Percentiles rank a stretch among this genome's conserved stretches.
These are phyloP conservation scores for Theocolax elegans DNA, from an alignment of 1,140 invertebrate genomes.

Conservation along the genomic window DNA sequence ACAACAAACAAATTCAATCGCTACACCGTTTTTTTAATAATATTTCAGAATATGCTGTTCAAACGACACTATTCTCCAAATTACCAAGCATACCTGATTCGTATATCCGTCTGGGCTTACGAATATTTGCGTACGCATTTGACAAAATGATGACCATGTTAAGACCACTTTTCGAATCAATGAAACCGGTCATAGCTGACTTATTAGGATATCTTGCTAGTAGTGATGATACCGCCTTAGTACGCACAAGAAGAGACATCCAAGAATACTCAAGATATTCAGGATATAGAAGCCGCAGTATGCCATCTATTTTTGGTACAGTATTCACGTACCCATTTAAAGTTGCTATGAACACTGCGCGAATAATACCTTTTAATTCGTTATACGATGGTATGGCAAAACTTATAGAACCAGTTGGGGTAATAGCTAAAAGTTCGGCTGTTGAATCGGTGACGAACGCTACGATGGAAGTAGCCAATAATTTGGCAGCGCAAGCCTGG, in stretches of 20 bases:
- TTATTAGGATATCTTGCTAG: neutral
- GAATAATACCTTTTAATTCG: neutral
- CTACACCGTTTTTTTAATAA: no score
- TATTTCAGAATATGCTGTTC: no score
- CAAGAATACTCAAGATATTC: neutral
- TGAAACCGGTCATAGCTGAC: no score
- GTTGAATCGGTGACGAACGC: neutral
- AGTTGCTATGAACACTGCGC: neutral
- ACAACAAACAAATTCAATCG: no score
- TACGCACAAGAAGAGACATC: neutral
- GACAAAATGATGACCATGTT: no score
- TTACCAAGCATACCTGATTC: no score
- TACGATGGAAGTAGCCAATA: neutral
- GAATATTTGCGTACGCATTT: no score
- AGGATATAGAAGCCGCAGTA: neutral
- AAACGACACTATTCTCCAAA: no score
- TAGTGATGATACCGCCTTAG: neutral
- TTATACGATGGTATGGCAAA: neutral
- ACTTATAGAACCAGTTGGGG: neutral
- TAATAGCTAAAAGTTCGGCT: neutral
- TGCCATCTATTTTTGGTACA: neutral
- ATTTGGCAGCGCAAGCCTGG: neutral
- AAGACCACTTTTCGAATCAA: no score
- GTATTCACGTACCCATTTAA: conserved; percentile 24
- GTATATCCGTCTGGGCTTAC: no score